These are phyloP conservation scores for Catocala fraxini DNA, from an alignment of 2,888 invertebrate genomes.

Conservation along the genomic window DNA sequence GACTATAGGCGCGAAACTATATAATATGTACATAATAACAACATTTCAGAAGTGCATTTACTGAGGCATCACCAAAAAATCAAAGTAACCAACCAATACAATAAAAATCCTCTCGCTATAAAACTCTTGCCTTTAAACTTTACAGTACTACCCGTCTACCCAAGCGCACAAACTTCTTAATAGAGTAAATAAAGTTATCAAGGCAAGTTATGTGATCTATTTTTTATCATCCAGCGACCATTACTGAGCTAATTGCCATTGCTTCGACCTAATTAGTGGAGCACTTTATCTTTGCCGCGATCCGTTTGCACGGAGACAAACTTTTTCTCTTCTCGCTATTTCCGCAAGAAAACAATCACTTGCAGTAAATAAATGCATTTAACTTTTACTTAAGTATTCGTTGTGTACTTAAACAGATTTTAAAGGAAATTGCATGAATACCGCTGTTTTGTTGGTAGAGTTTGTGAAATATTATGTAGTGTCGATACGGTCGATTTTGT, in stretches of 20 bases:
- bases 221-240: slow-evolving; percentile 39
- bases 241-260: slow-evolving; percentile 37
- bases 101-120: too few relatives aligned
- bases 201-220: slow-evolving; percentile 29
- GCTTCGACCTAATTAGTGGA: slow-evolving; percentile 43
- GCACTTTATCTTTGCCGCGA: slow-evolving; percentile 36
- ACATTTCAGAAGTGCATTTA: too few relatives aligned
- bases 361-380: slow-evolving; percentile 1
- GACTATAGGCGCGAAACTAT: too few relatives aligned
- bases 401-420: background rate
- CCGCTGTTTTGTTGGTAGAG: too few relatives aligned
- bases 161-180: slow-evolving; percentile 4
- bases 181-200: slow-evolving; percentile 18
- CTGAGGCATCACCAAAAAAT: too few relatives aligned
- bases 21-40: too few relatives aligned
- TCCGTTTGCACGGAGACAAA: slow-evolving; percentile 16
- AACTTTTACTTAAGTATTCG: background rate
- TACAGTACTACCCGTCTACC: background rate
- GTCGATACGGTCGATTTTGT: too few relatives aligned
- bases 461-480: too few relatives aligned
- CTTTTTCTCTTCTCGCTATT: slow-evolving; percentile 25
- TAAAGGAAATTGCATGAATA: too few relatives aligned
- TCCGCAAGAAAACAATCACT: background rate
- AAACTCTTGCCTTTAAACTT: too few relatives aligned
- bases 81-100: too few relatives aligned